Percentiles rank a stretch among this genome's conserved stretches.
Conservation (phyloP, 2,113 vertebrate genomes). For the Pycnonotus jocosus region DNA sequence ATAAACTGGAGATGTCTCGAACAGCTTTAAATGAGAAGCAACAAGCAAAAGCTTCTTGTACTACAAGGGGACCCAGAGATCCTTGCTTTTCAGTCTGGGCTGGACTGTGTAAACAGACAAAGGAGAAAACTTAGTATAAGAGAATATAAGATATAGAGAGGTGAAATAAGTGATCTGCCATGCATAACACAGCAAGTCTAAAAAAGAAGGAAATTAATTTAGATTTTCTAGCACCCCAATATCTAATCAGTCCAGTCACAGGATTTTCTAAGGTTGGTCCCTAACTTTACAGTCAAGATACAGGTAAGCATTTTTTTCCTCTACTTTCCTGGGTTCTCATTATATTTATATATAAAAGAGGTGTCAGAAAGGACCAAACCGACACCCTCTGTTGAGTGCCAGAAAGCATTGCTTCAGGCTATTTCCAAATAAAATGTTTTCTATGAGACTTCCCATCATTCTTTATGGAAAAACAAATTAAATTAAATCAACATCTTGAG, state of each 20-base stretch:
- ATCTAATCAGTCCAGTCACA: not conserved
- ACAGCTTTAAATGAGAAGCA: not conserved
- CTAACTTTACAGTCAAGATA: not conserved
- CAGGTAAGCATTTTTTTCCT: not conserved
- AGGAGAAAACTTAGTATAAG: not conserved
- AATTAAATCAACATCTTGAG: not conserved
- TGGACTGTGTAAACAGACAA: not conserved
- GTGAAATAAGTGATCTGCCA: not conserved
- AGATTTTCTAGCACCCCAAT: not conserved
- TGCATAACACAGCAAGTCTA: not conserved
- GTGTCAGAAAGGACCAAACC: not conserved
- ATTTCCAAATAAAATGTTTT: conserved; percentile 5
- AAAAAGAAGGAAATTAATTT: not conserved
- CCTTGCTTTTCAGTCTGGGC: not conserved
- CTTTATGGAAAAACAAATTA: not conserved
- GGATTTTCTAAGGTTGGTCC: not conserved
- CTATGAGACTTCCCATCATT: not conserved
- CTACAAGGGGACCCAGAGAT: not conserved
- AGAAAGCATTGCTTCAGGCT: not conserved
- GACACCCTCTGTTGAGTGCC: not conserved
- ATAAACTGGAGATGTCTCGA: not conserved
- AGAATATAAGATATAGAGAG: not conserved
- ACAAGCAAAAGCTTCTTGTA: not conserved
- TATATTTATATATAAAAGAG: not conserved
- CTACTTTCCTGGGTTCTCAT: not conserved